A percentile compares a stretch with the other conserved stretches of the same genome.
phyloP scores from a whole-genome alignment of 2,888 invertebrate genomes.

The Ecdyonurus torrentis region DNA sequence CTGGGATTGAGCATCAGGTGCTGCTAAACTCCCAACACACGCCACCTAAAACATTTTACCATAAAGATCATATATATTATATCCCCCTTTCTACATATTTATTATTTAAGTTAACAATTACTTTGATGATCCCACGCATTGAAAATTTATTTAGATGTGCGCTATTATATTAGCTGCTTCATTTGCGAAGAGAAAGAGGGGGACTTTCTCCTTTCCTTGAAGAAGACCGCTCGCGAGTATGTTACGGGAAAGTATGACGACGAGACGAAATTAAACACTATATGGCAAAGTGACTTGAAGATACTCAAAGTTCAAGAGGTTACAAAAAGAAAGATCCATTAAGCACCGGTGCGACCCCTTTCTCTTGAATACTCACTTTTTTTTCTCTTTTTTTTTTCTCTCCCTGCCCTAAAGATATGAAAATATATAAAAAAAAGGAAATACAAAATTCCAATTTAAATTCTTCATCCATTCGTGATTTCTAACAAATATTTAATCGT shows the following conservation, averaged over 20 bases:
- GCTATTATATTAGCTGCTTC: background rate
- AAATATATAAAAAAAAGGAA: no score
- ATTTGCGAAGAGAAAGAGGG: background rate
- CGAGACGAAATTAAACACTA: no score
- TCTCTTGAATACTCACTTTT: background rate
- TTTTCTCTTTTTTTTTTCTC: background rate
- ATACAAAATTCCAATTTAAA: no score
- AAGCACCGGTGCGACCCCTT: background rate
- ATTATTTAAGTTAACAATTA: no score
- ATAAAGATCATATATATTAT: background rate
- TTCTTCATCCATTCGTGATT: no score
- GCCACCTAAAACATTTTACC: background rate
- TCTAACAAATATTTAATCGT: background rate
- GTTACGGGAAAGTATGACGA: background rate
- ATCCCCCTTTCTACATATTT: background rate
- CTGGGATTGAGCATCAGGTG: background rate
- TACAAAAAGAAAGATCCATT: background rate
- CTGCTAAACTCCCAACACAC: background rate
- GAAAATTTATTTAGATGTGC: no score
- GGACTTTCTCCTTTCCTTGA: background rate
- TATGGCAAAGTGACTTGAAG: background rate
- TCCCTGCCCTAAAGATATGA: background rate
- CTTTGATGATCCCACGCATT: background rate
- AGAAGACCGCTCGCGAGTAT: background rate
- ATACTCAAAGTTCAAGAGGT: background rate